Conservation (phyloP, 1,140 invertebrate species). For the Lamellibrachia luymesi region DNA sequence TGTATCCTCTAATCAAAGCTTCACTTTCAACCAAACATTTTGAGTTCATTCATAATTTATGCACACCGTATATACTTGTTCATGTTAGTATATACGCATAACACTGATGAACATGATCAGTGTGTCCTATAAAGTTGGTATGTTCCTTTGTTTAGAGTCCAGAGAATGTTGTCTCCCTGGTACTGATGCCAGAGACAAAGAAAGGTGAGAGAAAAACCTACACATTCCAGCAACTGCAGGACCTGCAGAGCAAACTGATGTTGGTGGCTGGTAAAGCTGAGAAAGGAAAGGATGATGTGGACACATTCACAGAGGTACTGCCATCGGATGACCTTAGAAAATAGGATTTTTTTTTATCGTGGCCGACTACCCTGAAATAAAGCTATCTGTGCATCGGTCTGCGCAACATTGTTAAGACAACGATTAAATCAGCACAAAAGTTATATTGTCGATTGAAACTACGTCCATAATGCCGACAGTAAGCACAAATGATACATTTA, state of each 20-base stretch:
- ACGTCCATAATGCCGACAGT: too few relatives aligned
- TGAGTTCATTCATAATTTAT: too few relatives aligned
- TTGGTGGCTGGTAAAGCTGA: conserved; percentile 50
- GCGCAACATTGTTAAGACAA: too few relatives aligned
- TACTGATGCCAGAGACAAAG: background rate
- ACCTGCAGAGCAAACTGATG: conserved; percentile 51
- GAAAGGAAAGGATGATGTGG: conserved; percentile 41
- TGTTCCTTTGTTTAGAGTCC: background rate
- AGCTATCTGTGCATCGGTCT: too few relatives aligned
- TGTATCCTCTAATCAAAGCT: too few relatives aligned
- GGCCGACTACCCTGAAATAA: too few relatives aligned
- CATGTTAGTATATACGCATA: background rate
- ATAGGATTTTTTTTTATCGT: background rate
- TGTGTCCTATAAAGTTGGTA: background rate
- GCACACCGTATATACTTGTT: background rate
- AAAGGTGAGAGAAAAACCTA: conserved; percentile 12
- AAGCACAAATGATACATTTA: too few relatives aligned
- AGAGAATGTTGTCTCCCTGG: conserved; percentile 6
- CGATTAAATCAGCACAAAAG: too few relatives aligned
- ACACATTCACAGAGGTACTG: conserved; percentile 41
- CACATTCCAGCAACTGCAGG: conserved; percentile 40
- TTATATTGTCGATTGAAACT: too few relatives aligned
- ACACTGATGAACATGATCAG: background rate
- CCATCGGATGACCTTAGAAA: background rate
- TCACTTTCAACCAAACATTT: too few relatives aligned